phyloP scores from a whole-genome alignment of 2,113 vertebrate genomes.

The Ctenodactylus gundi region DNA sequence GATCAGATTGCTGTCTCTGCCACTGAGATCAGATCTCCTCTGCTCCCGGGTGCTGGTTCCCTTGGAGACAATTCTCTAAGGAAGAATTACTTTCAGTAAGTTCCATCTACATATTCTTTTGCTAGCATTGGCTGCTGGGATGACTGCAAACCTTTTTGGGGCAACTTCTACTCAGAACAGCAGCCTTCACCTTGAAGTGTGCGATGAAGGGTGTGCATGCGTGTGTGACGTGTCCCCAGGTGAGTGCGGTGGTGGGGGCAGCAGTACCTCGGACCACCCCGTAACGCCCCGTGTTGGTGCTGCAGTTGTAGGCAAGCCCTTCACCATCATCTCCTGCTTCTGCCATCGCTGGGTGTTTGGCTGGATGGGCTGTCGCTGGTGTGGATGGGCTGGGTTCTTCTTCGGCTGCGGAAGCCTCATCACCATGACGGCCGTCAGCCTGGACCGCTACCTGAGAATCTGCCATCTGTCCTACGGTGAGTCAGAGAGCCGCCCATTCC shows the following conservation, averaged over 20 bases:
- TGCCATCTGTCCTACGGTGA: constrained; percentile 94
- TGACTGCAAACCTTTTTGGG: no score
- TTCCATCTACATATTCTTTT: not conserved
- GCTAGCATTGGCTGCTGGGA: not conserved
- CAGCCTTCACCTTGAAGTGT: no score
- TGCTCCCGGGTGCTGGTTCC: not conserved
- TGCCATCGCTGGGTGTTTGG: constrained; percentile 96
- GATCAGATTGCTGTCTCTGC: not conserved
- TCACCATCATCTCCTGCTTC: constrained; percentile 94
- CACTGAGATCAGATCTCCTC: not conserved
- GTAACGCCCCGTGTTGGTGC: no score
- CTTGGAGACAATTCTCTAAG: not conserved
- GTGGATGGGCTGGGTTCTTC: constrained; percentile 96
- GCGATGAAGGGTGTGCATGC: not conserved
- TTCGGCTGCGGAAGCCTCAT: constrained; percentile 96
- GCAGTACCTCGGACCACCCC: no score
- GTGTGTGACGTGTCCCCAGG: no score
- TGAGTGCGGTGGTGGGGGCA: not conserved
- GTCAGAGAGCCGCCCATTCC: constrained; percentile 63
- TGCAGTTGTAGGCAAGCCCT: constrained; percentile 94
- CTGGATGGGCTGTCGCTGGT: constrained; percentile 93
- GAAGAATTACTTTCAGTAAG: not conserved
- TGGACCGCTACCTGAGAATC: constrained; percentile 97
- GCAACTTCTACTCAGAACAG: no score
- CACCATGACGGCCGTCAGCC: constrained; percentile 95